phyloP scores from a whole-genome alignment of 1,140 invertebrate genomes.

The Drosophila nasuta region DNA sequence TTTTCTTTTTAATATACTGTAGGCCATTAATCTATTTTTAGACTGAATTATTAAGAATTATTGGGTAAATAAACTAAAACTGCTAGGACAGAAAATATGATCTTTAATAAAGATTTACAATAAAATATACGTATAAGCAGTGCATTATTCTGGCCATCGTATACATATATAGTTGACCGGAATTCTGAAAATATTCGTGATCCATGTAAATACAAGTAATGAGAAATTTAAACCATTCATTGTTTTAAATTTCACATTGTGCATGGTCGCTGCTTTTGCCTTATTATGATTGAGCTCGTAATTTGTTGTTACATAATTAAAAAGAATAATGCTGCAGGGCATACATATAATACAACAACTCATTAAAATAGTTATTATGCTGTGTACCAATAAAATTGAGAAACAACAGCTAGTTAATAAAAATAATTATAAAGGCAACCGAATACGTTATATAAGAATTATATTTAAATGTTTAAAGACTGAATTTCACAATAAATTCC shows the following conservation, averaged over 20 bases:
- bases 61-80: no score
- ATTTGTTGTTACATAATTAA: conserved; percentile 55
- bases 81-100: no score
- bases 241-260: conserved; percentile 28
- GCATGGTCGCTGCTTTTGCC: no score
- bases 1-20: no score
- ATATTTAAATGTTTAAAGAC: not conserved
- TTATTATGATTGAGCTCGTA: conserved; percentile 32
- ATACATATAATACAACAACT: conserved; percentile 34
- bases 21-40: no score
- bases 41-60: no score
- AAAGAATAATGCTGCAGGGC: conserved; percentile 30
- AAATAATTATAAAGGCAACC: conserved; percentile 18
- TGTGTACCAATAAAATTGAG: conserved; percentile 12
- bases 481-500: not conserved
- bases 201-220: no score
- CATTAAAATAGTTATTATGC: conserved; percentile 43
- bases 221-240: not conserved
- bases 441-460: not conserved
- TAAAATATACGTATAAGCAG: no score
- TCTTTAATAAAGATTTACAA: no score
- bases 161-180: no score
- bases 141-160: no score
- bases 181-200: no score
- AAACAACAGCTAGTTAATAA: conserved; percentile 10